Percentiles rank a stretch among this genome's conserved stretches.
Evolutionary conservation across 2,113 vertebrate genomes (phyloP).

Genomic region (Ploceus nigricollis): DNA sequence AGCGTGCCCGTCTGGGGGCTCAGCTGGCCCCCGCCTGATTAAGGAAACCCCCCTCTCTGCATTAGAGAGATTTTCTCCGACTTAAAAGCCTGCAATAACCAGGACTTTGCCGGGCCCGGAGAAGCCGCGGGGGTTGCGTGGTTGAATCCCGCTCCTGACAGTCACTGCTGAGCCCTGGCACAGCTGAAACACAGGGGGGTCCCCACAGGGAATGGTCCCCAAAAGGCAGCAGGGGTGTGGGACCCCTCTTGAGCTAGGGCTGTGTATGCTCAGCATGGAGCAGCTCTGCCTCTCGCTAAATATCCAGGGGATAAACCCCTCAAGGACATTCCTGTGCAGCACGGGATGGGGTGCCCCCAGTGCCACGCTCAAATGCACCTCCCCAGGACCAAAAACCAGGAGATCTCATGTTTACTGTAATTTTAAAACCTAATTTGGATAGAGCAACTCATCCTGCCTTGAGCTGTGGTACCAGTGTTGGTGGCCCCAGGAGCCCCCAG

Average conservation of each 20-base stretch:
- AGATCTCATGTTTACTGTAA: not conserved
- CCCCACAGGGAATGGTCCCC: accelerated
- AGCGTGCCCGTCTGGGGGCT: conserved; percentile 23
- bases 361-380: too few relatives aligned
- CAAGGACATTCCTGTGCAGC: not conserved
- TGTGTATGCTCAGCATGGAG: accelerated
- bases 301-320: not conserved
- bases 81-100: not conserved
- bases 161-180: accelerated
- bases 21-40: not conserved
- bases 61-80: conserved; percentile 7
- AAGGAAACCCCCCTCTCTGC: conserved; percentile 16
- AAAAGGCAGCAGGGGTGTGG: not conserved
- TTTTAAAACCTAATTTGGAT: not conserved
- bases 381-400: not conserved
- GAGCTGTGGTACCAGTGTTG: not conserved
- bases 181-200: accelerated
- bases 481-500: not conserved
- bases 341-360: accelerated
- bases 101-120: not conserved
- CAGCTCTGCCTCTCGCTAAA: not conserved
- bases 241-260: not conserved
- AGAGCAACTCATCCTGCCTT: accelerated
- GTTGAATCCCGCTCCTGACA: not conserved
- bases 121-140: accelerated